Evolutionary conservation across 92 coral and sea anemone genomes (phyloP).

Genomic region (Actinernus sp.): DNA sequence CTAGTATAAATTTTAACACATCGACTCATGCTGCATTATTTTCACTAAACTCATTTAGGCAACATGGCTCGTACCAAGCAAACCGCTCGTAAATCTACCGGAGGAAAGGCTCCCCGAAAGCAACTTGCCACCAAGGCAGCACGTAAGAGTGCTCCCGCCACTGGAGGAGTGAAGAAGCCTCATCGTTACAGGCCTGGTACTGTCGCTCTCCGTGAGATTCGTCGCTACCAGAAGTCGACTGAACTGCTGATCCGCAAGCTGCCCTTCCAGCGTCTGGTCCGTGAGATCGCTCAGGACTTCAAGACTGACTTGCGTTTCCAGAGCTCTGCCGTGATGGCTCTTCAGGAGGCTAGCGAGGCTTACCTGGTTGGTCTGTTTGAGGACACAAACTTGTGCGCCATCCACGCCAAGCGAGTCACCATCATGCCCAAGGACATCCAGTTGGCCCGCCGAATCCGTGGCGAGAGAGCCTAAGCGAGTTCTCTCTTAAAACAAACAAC

Average conservation of each 20-base stretch:
- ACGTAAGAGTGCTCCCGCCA: conserved; percentile 79
- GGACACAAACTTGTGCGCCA: conserved; percentile 99
- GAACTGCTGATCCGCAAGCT: conserved; percentile 80
- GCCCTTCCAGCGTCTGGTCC: conserved; percentile 85
- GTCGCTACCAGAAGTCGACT: conserved; percentile 81
- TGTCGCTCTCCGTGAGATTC: conserved; percentile 82
- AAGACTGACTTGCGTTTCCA: conserved; percentile 97
- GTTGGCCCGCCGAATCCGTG: conserved; percentile 99
- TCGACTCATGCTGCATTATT: not conserved
- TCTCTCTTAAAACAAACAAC: conserved; percentile 5
- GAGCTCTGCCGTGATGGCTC: conserved; percentile 95
- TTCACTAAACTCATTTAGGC: not conserved
- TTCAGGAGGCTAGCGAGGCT: conserved; percentile 97
- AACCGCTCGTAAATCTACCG: conserved; percentile 87
- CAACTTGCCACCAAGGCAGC: conserved; percentile 87
- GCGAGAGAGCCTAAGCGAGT: conserved; percentile 65
- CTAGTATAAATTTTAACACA: conserved; percentile 10
- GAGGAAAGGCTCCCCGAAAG: conserved; percentile 85
- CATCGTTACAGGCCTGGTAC: conserved; percentile 79
- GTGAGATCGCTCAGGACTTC: conserved; percentile 90
- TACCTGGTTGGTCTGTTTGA: conserved; percentile 98
- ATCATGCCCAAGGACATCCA: conserved; percentile 99
- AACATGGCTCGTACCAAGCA: conserved; percentile 83
- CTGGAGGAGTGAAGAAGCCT: conserved; percentile 82
- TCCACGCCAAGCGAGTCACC: conserved; percentile 98